Percentiles rank a stretch among this genome's conserved stretches.
These are phyloP conservation scores for Myopa testacea DNA, from an alignment of 2,888 invertebrate species.

Conservation along the genomic window DNA sequence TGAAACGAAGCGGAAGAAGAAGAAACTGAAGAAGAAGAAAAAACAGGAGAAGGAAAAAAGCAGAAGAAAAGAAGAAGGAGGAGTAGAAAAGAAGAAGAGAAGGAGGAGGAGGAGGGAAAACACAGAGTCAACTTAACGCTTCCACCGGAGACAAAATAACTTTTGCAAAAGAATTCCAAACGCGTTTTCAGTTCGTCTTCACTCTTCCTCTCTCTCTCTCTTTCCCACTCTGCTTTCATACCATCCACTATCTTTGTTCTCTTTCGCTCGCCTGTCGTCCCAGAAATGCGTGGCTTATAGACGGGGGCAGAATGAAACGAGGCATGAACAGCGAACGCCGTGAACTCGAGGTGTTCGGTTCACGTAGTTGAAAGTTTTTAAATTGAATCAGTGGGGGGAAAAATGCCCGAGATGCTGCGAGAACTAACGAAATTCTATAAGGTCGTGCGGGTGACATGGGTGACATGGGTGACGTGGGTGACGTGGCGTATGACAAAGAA, in stretches of 20 bases:
- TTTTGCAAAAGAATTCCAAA: slow-evolving; percentile 33
- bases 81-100: not conserved
- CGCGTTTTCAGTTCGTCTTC: slow-evolving; percentile 5
- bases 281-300: not conserved
- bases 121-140: not conserved
- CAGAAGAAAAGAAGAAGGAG: not conserved
- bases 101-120: not conserved
- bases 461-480: not conserved
- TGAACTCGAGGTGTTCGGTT: slow-evolving; percentile 32
- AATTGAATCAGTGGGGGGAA: slow-evolving; percentile 35
- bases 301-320: not conserved
- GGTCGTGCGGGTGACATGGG: slow-evolving; percentile 4
- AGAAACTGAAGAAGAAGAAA: slow-evolving; percentile 4
- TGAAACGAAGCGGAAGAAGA: not conserved
- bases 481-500: not conserved
- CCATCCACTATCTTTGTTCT: not conserved
- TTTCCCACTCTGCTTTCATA: not conserved
- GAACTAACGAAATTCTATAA: slow-evolving; percentile 7
- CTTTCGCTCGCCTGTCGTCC: slow-evolving; percentile 2
- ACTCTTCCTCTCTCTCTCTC: not conserved
- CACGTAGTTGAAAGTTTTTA: slow-evolving; percentile 42
- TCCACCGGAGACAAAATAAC: slow-evolving; percentile 23
- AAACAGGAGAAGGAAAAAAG: not conserved
- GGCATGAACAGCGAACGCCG: not conserved
- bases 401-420: not conserved